Conservation (phyloP, 1,140 invertebrate genomes). For the Drosophila athabasca region DNA sequence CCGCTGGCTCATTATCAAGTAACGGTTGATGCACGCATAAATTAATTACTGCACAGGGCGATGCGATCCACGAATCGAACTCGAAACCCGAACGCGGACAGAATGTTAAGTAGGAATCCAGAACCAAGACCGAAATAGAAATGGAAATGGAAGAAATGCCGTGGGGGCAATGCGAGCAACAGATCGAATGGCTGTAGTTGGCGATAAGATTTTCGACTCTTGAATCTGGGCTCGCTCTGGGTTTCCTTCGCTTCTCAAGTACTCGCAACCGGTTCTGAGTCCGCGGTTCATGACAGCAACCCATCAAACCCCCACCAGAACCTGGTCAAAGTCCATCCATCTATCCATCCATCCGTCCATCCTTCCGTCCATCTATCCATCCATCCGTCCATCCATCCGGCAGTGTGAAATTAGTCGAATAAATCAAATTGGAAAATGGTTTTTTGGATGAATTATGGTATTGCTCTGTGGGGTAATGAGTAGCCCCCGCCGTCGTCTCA, state of each 20-base stretch:
- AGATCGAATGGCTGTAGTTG: constrained; percentile 47
- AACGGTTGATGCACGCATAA: constrained; percentile 80
- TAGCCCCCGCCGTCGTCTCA: background rate
- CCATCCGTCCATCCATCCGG: constrained; percentile 11
- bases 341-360: constrained; percentile 34
- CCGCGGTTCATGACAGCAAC: constrained; percentile 22
- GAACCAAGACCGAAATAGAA: constrained; percentile 29
- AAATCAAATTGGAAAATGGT: constrained; percentile 56
- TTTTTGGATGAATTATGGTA: constrained; percentile 25
- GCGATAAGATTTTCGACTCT: constrained; percentile 59
- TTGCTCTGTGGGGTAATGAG: constrained; percentile 37
- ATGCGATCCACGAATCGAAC: constrained; percentile 29
- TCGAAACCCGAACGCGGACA: constrained; percentile 18
- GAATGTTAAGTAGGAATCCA: constrained; percentile 37
- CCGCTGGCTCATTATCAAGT: constrained; percentile 63
- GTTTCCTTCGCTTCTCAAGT: constrained; percentile 26
- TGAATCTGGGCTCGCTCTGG: background rate
- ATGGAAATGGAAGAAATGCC: constrained; percentile 47
- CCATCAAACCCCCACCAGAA: constrained; percentile 25
- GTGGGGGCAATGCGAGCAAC: constrained; percentile 56
- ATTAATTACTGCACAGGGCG: constrained; percentile 73
- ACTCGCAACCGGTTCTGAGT: constrained; percentile 31
- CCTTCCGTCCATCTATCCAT: constrained; percentile 30
- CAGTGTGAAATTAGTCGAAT: constrained; percentile 53
- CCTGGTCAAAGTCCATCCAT: constrained; percentile 52